Conservation (phyloP, 2,113 vertebrate genomes). For the Lates calcarifer region DNA sequence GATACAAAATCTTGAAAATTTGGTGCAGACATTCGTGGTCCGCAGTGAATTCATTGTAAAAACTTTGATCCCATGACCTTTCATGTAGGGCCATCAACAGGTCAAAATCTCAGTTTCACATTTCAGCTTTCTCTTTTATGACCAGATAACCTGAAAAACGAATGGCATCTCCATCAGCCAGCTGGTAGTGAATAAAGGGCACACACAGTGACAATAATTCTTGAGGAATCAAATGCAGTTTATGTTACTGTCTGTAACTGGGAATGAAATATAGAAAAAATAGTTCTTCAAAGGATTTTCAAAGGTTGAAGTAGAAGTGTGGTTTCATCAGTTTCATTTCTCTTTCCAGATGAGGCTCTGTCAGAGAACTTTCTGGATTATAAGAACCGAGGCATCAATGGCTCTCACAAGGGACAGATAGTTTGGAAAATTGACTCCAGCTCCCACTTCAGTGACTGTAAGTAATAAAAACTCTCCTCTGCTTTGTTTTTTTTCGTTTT, state of each 20-base stretch:
- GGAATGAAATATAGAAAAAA: not conserved
- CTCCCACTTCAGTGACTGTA: constrained; percentile 92
- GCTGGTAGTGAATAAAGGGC: not conserved
- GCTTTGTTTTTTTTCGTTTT: too few species aligned
- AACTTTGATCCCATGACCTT: not conserved
- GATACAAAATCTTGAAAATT: too few species aligned
- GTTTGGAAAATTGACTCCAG: constrained; percentile 96
- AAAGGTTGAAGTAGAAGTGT: not conserved
- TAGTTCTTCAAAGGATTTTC: not conserved
- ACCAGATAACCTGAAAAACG: too few species aligned
- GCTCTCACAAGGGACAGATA: constrained; percentile 96
- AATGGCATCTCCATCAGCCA: too few species aligned
- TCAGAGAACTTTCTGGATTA: constrained; percentile 99
- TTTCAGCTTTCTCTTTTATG: too few species aligned
- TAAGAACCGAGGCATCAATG: constrained; percentile 97
- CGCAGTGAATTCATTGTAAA: not conserved
- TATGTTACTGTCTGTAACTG: not conserved
- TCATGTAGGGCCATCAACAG: too few species aligned
- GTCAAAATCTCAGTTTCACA: too few species aligned
- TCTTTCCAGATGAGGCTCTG: constrained; percentile 90
- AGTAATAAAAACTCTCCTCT: constrained; percentile 75
- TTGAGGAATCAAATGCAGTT: not conserved
- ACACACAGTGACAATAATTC: not conserved
- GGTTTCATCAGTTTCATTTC: not conserved
- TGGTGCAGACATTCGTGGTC: not conserved